phyloP scores from a whole-genome alignment of 1,140 invertebrate species.

The Conopomorpha cramerella region DNA sequence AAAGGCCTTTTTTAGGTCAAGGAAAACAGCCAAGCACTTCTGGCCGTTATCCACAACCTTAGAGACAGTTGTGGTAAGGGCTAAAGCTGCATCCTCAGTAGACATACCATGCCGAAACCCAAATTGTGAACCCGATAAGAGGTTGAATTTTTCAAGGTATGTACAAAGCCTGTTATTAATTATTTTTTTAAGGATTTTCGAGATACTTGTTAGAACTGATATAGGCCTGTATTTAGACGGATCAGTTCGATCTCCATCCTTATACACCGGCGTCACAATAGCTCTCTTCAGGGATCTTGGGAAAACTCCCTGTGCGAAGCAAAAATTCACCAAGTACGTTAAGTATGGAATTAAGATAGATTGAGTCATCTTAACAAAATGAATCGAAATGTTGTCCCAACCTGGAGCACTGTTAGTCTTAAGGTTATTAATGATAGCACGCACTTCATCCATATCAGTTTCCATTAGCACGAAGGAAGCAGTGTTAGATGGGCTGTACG shows the following conservation, averaged over 20 bases:
- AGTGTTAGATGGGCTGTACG: not conserved
- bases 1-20: slow-evolving; percentile 2
- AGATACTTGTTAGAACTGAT: not conserved
- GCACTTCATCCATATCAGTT: not conserved
- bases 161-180: not conserved
- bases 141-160: slow-evolving; percentile 1
- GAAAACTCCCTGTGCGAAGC: not conserved
- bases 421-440: not conserved
- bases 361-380: not conserved
- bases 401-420: slow-evolving; percentile 4
- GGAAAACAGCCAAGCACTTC: slow-evolving; percentile 1
- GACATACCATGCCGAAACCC: slow-evolving; percentile 1
- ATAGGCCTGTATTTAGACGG: not conserved
- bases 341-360: not conserved
- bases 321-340: not conserved
- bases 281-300: not conserved
- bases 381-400: slow-evolving; percentile 1
- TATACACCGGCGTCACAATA: not conserved
- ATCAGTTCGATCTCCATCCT: not conserved
- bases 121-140: not conserved
- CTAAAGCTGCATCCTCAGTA: not conserved
- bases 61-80: slow-evolving; percentile 1
- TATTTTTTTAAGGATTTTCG: slow-evolving; percentile 3
- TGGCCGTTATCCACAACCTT: not conserved
- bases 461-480: not conserved